Evolutionary conservation across 2,888 invertebrate species (phyloP).

Genomic region (Podotricha telesiphe): DNA sequence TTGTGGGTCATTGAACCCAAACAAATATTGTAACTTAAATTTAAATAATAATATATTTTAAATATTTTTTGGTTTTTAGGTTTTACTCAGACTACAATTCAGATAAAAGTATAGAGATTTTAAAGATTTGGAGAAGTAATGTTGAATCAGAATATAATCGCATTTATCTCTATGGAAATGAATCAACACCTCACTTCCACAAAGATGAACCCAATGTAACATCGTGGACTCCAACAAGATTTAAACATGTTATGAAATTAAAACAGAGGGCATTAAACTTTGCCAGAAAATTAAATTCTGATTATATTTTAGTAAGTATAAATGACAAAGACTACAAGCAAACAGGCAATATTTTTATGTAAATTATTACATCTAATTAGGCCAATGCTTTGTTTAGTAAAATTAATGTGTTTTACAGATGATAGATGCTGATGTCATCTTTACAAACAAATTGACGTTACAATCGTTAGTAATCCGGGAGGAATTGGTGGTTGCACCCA

Average conservation of each 20-base stretch:
- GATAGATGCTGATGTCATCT: slow-evolving; percentile 92
- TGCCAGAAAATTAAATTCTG: slow-evolving; percentile 92
- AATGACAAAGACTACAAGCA: too few relatives aligned
- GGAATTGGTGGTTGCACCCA: slow-evolving; percentile 87
- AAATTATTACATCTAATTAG: too few relatives aligned
- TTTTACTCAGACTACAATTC: slow-evolving; percentile 81
- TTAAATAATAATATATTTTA: too few relatives aligned
- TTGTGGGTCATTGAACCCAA: too few relatives aligned
- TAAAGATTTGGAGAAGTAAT: slow-evolving; percentile 88
- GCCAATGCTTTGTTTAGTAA: background rate
- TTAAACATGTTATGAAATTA: slow-evolving; percentile 89
- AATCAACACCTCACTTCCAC: slow-evolving; percentile 58
- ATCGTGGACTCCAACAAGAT: slow-evolving; percentile 91
- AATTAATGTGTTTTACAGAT: slow-evolving; percentile 83
- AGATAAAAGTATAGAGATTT: slow-evolving; percentile 89
- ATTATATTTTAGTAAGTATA: slow-evolving; percentile 91
- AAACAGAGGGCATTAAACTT: slow-evolving; percentile 89
- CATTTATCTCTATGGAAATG: slow-evolving; percentile 84
- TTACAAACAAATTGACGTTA: slow-evolving; percentile 87
- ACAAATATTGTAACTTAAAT: too few relatives aligned
- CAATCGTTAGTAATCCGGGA: slow-evolving; percentile 48
- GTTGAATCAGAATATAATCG: slow-evolving; percentile 88
- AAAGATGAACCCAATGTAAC: slow-evolving; percentile 84
- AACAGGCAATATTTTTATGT: too few relatives aligned
- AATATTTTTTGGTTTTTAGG: background rate